Conservation (phyloP, 1,140 invertebrate species). For the Oryctes rhinoceros region DNA sequence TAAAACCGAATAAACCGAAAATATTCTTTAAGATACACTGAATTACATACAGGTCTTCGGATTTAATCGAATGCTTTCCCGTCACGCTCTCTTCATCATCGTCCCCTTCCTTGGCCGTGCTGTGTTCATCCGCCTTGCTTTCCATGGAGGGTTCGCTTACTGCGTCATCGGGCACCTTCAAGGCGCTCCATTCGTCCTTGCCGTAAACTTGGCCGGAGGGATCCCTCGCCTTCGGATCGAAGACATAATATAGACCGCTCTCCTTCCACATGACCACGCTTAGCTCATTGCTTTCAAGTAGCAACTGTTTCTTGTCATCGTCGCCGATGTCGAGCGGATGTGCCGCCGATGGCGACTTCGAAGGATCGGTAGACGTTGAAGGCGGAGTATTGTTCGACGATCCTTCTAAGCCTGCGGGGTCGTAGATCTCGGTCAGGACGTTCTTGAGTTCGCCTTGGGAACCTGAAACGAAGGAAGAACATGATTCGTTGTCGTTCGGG, state of each 20-base stretch:
- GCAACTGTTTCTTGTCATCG: constrained; percentile 47
- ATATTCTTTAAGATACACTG: too few species aligned
- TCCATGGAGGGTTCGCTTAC: not conserved
- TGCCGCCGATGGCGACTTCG: not conserved
- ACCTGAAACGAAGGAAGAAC: not conserved
- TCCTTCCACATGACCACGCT: constrained; percentile 55
- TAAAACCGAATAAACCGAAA: too few species aligned
- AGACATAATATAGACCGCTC: constrained; percentile 53
- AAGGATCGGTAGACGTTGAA: not conserved
- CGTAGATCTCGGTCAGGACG: not conserved
- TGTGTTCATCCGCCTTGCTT: not conserved
- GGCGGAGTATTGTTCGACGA: not conserved
- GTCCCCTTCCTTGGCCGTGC: not conserved
- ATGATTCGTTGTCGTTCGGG: not conserved
- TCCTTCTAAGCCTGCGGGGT: not conserved
- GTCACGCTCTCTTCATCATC: not conserved
- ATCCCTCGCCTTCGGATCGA: constrained; percentile 57
- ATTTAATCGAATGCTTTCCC: not conserved
- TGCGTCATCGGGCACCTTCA: not conserved
- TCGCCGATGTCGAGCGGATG: constrained; percentile 44
- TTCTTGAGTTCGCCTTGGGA: not conserved
- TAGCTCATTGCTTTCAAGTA: constrained; percentile 51
- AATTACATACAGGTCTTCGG: not conserved
- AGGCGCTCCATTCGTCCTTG: constrained; percentile 49
- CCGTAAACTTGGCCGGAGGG: constrained; percentile 54